A percentile compares a stretch with the other conserved stretches of the same genome.
These are phyloP conservation scores for Drosophila ochracea DNA, from an alignment of 2,888 invertebrate genomes.

Conservation along the genomic window DNA sequence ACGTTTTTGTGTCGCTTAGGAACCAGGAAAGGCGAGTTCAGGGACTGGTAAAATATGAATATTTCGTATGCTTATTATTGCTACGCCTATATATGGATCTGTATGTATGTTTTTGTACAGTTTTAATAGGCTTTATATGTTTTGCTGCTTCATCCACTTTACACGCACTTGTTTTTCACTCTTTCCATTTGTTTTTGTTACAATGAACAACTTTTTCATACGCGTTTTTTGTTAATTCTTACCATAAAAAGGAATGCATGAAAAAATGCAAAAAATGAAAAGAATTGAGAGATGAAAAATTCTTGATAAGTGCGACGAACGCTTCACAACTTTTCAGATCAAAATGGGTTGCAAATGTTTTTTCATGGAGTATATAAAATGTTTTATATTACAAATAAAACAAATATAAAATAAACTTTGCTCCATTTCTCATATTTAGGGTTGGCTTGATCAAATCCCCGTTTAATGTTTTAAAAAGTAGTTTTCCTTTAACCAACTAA, in stretches of 20 bases:
- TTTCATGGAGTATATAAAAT: background rate
- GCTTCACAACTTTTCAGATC: conserved; percentile 22
- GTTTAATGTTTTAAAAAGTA: background rate
- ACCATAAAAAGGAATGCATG: conserved; percentile 5
- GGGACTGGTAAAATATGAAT: conserved; percentile 31
- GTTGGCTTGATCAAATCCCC: background rate
- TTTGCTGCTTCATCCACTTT: conserved; percentile 10
- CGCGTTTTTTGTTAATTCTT: conserved; percentile 27
- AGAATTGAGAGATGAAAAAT: conserved; percentile 1
- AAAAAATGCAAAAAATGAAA: background rate
- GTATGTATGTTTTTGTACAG: conserved; percentile 31
- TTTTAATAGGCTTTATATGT: conserved; percentile 56
- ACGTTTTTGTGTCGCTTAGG: conserved; percentile 25
- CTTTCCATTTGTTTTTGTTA: conserved; percentile 26
- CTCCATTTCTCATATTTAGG: background rate
- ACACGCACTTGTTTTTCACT: conserved; percentile 23
- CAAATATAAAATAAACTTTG: background rate
- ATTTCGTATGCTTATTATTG: conserved; percentile 44
- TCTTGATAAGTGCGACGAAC: conserved; percentile 2
- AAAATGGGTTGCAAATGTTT: conserved; percentile 7
- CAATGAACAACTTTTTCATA: conserved; percentile 26
- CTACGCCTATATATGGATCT: conserved; percentile 17
- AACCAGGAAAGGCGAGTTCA: conserved; percentile 8
- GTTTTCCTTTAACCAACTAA: background rate
- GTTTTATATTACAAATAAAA: background rate